Conservation (phyloP, 2,888 invertebrate genomes). For the Campoletis raptor region DNA sequence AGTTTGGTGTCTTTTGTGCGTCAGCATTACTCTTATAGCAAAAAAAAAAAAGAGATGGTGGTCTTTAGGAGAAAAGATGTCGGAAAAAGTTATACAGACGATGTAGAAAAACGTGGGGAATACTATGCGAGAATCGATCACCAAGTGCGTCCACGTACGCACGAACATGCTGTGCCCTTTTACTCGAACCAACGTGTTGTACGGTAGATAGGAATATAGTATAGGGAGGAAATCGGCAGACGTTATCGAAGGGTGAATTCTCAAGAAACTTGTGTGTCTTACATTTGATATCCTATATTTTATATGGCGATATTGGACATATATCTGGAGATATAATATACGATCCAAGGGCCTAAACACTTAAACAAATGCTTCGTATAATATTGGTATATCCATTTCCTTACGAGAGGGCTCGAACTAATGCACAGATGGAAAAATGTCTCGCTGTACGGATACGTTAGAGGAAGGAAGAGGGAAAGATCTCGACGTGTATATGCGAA, state of each 20-base stretch:
- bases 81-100: constrained; percentile 30
- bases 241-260: constrained; percentile 33
- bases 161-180: constrained; percentile 47
- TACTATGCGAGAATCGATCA: constrained; percentile 19
- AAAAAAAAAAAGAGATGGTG: neutral
- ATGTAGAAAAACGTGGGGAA: constrained; percentile 12
- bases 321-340: constrained; percentile 44
- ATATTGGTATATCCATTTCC: constrained; percentile 64
- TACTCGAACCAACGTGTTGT: constrained; percentile 30
- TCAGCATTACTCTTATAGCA: constrained; percentile 52
- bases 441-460: neutral
- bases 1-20: constrained; percentile 65
- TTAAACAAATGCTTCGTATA: constrained; percentile 62
- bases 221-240: constrained; percentile 30
- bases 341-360: constrained; percentile 45
- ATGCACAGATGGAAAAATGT: constrained; percentile 14
- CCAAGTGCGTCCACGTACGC: constrained; percentile 63
- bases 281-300: constrained; percentile 17
- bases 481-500: constrained; percentile 46
- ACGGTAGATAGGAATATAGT: neutral
- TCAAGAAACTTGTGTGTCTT: constrained; percentile 33
- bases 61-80: constrained; percentile 46
- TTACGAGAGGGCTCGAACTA: constrained; percentile 4
- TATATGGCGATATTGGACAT: constrained; percentile 43
- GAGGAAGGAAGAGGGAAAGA: neutral